Evolutionary conservation across 2,888 invertebrate genomes (phyloP).

Genomic region (Venusia cambrica): DNA sequence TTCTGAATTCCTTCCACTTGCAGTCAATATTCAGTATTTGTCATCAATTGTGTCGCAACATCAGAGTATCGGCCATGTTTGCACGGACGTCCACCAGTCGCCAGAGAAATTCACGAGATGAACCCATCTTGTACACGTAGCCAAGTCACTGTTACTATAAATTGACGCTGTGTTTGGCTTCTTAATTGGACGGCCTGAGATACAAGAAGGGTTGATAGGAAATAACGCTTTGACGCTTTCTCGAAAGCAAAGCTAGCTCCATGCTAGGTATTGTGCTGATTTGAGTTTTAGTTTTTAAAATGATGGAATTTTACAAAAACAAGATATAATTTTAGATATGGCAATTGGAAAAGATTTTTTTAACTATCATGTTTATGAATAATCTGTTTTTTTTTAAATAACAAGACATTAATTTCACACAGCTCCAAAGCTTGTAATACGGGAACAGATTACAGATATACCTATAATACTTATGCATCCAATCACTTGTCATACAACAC

Average conservation of each 20-base stretch:
- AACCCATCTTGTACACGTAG: slow-evolving; percentile 49
- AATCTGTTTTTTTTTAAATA: too few species aligned
- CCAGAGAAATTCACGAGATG: slow-evolving; percentile 62
- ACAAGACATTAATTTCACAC: too few species aligned
- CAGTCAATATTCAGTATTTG: slow-evolving; percentile 44
- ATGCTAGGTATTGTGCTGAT: too few species aligned
- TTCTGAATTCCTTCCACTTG: slow-evolving; percentile 10
- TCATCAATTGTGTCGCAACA: slow-evolving; percentile 52
- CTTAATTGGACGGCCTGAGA: slow-evolving; percentile 54
- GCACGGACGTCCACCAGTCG: slow-evolving; percentile 40
- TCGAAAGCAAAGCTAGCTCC: too few species aligned
- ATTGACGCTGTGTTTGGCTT: slow-evolving; percentile 61
- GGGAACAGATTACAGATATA: too few species aligned
- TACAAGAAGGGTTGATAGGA: slow-evolving; percentile 31
- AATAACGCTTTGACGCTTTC: slow-evolving; percentile 19
- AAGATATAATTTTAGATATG: too few species aligned
- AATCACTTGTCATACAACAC: too few species aligned
- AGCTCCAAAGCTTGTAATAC: too few species aligned
- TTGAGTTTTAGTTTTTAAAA: not conserved
- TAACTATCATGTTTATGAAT: too few species aligned
- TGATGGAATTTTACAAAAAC: too few species aligned
- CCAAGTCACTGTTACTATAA: slow-evolving; percentile 67
- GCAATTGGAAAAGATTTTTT: too few species aligned
- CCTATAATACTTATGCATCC: too few species aligned
- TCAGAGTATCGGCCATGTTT: slow-evolving; percentile 54